Conservation (phyloP, 64 coral and sea anemone species). For the Trachythela sp. region DNA sequence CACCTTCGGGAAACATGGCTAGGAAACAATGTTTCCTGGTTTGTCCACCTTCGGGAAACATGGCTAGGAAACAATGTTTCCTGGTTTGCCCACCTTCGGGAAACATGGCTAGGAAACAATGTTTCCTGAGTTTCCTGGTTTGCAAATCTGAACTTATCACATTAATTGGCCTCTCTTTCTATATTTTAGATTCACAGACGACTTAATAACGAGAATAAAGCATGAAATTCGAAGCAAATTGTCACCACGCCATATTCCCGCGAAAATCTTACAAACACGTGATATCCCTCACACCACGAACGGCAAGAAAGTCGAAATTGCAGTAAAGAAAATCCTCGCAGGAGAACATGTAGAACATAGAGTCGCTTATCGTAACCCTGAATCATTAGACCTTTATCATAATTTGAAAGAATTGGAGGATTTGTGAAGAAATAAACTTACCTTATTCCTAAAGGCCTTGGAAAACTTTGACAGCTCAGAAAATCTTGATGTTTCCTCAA, state of each 20-base stretch:
- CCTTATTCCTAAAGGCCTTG: no score
- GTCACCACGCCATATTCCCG: constrained; percentile 77
- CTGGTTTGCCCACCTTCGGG: no score
- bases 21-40: background rate
- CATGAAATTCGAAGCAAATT: constrained; percentile 58
- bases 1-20: no score
- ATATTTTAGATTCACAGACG: constrained; percentile 52
- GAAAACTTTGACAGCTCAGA: no score
- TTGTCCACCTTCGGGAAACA: no score
- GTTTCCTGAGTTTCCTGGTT: background rate
- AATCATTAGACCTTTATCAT: constrained; percentile 76
- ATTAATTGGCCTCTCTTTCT: background rate
- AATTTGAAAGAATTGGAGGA: constrained; percentile 30
- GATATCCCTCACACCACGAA: constrained; percentile 93
- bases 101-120: no score
- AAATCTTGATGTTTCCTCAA: no score
- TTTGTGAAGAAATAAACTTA: background rate
- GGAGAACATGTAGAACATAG: constrained; percentile 66
- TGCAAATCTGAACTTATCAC: background rate
- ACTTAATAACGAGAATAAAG: constrained; percentile 32
- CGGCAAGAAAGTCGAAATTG: constrained; percentile 95
- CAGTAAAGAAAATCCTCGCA: constrained; percentile 79
- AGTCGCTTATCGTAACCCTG: constrained; percentile 72
- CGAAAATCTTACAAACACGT: constrained; percentile 65
- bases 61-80: background rate